Evolutionary conservation across 2,113 vertebrate species (phyloP).

Genomic region (Ciconia boyciana): DNA sequence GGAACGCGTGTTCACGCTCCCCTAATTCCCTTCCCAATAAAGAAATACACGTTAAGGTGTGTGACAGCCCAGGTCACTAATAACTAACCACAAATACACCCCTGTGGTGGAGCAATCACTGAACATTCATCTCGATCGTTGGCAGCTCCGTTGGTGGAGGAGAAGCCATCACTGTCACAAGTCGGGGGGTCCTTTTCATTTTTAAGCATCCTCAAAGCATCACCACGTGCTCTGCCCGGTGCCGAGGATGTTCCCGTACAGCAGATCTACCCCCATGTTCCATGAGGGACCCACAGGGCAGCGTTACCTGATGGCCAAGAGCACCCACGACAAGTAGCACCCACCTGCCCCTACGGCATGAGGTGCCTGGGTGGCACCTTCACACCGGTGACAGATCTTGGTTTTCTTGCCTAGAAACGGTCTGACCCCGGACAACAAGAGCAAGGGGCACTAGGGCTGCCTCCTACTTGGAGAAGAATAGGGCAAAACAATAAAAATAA

Average conservation of each 20-base stretch:
- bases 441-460: background rate
- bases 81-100: background rate
- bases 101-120: rapidly evolving
- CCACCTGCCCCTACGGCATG: background rate
- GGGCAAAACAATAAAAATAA: background rate
- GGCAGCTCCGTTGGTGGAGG: background rate
- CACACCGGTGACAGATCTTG: background rate
- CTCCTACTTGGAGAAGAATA: background rate
- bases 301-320: background rate
- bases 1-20: rapidly evolving
- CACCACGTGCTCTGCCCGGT: background rate
- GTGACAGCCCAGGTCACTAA: background rate
- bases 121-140: rapidly evolving
- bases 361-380: background rate
- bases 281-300: background rate
- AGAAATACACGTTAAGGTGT: rapidly evolving
- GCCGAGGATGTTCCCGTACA: rapidly evolving
- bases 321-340: background rate
- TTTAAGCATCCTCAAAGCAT: background rate
- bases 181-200: background rate
- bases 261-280: background rate
- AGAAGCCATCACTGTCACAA: background rate
- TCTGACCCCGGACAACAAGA: background rate
- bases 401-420: background rate
- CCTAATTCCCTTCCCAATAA: background rate